Evolutionary conservation across 2,113 vertebrate genomes (phyloP).

Genomic region (Megaleporinus macrocephalus): DNA sequence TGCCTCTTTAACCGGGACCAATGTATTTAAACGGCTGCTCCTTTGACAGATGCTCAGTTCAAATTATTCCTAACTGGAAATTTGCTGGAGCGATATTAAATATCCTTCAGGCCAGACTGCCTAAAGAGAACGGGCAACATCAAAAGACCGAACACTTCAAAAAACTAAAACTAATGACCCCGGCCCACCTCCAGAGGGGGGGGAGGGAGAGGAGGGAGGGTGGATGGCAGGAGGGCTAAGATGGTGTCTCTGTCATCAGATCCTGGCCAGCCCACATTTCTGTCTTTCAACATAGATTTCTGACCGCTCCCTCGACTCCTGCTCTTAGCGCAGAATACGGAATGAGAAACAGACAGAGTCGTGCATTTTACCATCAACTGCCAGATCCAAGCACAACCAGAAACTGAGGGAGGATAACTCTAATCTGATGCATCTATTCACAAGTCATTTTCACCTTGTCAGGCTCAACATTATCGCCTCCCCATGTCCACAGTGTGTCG

Average conservation of each 20-base stretch:
- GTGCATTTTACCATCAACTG: conserved; percentile 57
- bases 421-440: conserved; percentile 52
- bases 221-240: conserved; percentile 64
- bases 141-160: conserved; percentile 84
- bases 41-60: conserved; percentile 80
- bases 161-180: conserved; percentile 81
- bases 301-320: conserved; percentile 61
- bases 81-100: conserved; percentile 82
- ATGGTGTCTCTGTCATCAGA: conserved; percentile 70
- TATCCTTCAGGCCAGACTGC: conserved; percentile 79
- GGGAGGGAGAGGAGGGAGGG: not conserved
- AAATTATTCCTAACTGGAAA: conserved; percentile 84
- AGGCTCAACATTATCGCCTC: conserved; percentile 39
- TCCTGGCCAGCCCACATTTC: conserved; percentile 68
- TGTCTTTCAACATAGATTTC: conserved; percentile 75
- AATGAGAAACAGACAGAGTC: conserved; percentile 63
- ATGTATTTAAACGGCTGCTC: conserved; percentile 83
- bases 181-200: conserved; percentile 70
- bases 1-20: conserved; percentile 83
- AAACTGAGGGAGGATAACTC: not conserved
- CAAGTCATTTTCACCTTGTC: conserved; percentile 47
- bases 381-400: conserved; percentile 20
- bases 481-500: conserved; percentile 21
- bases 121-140: conserved; percentile 81
- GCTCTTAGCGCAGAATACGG: conserved; percentile 69